Base-by-base conservation (phyloP, 2,797 vertebrate genomes). In the Nothura maculosa region DNA sequence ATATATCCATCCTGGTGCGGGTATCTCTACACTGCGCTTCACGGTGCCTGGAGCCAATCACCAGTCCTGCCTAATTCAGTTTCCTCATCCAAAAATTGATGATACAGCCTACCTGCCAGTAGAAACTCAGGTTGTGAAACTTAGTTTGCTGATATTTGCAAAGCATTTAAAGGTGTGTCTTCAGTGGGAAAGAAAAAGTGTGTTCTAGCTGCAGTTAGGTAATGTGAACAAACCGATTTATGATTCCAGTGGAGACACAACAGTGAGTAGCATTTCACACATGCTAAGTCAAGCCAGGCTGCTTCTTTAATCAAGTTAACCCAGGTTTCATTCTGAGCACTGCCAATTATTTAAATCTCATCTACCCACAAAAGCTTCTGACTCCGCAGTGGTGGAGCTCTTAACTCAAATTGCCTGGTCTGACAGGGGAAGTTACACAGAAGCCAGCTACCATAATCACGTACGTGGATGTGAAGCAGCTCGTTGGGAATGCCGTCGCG, bases 61-160 rank as follows among this genome's bases (percentile, higher is more conserved):
- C 84, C 61, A 54, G 19, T 91, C 57, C 45, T 79, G 57, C 69
- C 48, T 84, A 34, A 60, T 22, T 36, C 64, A 48, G 25, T 89
- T 89, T 94, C 85, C 82, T 92, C 91, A 89, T 62, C 87, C 67
- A 50, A 87, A 89, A 92, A 55, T 27, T 86, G 69, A 68, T 95
- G 79, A 93, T 79, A 76, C 89, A 69, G 58, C 74, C 69, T 36
- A 27, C 43, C 75, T 87, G 67, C 64, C 91, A 85, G 80, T 38
- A 91, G 92, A 87, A 94, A 87, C 91, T 97, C 68, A 67, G 43
- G 87, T 96, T 94, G 84, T 94, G 91, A 95, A 94, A 93, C 87
- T 21, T 45, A 58, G 54, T 68, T 92, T 96, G 95, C 91, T 96
- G 96, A 95, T 96, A 96, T 95, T 92, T 92, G 91, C 85, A 93